Conservation (phyloP, 2,113 vertebrate genomes). For the Lagopus leucura region DNA sequence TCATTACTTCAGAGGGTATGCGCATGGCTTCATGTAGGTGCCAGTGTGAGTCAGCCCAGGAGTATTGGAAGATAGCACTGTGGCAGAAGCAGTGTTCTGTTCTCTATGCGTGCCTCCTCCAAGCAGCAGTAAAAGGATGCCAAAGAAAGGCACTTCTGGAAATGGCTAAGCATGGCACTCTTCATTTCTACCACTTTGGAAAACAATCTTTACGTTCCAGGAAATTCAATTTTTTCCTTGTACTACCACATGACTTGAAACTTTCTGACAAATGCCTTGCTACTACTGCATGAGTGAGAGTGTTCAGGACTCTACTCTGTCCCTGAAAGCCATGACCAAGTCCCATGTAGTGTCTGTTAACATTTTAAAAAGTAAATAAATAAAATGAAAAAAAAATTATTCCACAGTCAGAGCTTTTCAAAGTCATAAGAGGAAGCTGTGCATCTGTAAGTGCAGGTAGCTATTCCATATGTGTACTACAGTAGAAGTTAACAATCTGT, state of each 20-base stretch:
- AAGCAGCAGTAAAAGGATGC: neutral
- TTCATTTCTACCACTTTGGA: neutral
- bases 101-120: rapidly evolving
- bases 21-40: rapidly evolving
- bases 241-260: neutral
- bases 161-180: neutral
- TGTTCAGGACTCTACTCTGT: neutral
- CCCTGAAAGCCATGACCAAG: neutral
- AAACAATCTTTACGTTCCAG: neutral
- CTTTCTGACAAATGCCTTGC: neutral
- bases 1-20: rapidly evolving
- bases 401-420: neutral
- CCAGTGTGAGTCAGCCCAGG: rapidly evolving
- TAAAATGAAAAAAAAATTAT: too few relatives aligned
- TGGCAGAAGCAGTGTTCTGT: too few relatives aligned
- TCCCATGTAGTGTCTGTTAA: neutral
- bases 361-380: neutral
- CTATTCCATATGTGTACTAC: neutral
- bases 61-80: neutral
- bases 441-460: neutral
- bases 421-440: neutral
- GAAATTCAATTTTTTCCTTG: neutral
- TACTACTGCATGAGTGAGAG: neutral
- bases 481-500: neutral
- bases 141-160: neutral